Evolutionary conservation across 2,113 vertebrate species (phyloP).

Genomic region (Sterna hirundo): DNA sequence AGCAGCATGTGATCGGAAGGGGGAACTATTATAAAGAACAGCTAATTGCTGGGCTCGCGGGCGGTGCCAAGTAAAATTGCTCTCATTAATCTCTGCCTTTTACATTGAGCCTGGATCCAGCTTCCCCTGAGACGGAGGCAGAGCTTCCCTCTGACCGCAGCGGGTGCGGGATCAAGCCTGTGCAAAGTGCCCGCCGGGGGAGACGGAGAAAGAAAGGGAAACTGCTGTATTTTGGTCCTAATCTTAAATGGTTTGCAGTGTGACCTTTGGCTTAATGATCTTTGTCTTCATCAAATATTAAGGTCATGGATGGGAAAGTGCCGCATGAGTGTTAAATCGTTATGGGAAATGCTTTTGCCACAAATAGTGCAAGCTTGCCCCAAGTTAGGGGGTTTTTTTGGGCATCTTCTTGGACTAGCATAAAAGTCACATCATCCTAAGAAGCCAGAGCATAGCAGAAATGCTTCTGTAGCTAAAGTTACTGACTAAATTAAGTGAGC

Average conservation of each 20-base stretch:
- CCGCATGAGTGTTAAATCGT: rapidly evolving
- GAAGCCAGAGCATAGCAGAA: background rate
- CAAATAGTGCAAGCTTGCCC: too few relatives aligned
- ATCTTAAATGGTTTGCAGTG: background rate
- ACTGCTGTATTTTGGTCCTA: background rate
- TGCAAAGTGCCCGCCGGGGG: rapidly evolving
- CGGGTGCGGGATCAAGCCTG: rapidly evolving
- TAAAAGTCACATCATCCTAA: rapidly evolving
- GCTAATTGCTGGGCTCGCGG: background rate
- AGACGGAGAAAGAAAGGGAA: too few relatives aligned
- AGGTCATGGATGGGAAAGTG: rapidly evolving
- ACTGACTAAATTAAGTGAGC: background rate
- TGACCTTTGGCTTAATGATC: background rate
- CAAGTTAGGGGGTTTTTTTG: background rate
- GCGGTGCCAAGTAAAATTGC: background rate
- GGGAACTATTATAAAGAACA: background rate
- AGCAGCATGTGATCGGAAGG: background rate
- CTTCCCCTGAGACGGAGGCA: background rate
- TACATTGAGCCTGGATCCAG: background rate
- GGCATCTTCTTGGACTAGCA: background rate
- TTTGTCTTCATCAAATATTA: background rate
- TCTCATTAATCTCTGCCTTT: background rate
- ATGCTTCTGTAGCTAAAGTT: background rate
- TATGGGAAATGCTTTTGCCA: background rate
- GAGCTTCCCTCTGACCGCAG: background rate